phyloP scores from a whole-genome alignment of 53 echinoderm and acorn worm genomes.

The Hippasteria phrygiana region DNA sequence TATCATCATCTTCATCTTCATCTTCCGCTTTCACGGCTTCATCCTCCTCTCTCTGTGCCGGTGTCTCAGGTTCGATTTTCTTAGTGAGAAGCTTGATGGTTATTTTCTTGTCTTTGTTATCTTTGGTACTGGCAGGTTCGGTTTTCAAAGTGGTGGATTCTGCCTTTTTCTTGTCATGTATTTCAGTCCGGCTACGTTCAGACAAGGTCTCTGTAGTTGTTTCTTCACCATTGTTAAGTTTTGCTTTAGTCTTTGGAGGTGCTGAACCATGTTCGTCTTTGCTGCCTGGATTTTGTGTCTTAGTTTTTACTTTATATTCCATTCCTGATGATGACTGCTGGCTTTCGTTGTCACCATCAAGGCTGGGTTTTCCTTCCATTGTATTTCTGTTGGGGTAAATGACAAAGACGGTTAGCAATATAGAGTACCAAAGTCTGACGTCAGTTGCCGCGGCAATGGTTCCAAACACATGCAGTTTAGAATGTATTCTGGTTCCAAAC shows the following conservation, averaged over 20 bases:
- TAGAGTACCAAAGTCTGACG: too few species aligned
- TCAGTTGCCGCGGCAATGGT: too few species aligned
- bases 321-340: background rate
- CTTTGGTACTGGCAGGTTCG: constrained; percentile 27
- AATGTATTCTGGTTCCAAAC: too few species aligned
- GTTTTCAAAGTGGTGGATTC: constrained; percentile 6
- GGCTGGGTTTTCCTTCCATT: background rate
- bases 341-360: background rate
- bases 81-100: constrained; percentile 47
- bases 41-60: background rate
- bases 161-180: background rate
- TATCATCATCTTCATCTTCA: background rate
- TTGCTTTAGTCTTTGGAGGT: background rate
- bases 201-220: background rate
- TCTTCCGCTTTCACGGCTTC: background rate
- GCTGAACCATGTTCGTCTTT: background rate
- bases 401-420: background rate
- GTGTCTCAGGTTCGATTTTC: constrained; percentile 36
- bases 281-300: background rate
- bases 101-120: constrained; percentile 37
- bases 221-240: background rate
- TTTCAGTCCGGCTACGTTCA: background rate
- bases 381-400: background rate
- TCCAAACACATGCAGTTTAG: too few species aligned
- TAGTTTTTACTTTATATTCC: background rate